Conservation (phyloP, 2,888 invertebrate genomes). For the Eupithecia subfuscata region DNA sequence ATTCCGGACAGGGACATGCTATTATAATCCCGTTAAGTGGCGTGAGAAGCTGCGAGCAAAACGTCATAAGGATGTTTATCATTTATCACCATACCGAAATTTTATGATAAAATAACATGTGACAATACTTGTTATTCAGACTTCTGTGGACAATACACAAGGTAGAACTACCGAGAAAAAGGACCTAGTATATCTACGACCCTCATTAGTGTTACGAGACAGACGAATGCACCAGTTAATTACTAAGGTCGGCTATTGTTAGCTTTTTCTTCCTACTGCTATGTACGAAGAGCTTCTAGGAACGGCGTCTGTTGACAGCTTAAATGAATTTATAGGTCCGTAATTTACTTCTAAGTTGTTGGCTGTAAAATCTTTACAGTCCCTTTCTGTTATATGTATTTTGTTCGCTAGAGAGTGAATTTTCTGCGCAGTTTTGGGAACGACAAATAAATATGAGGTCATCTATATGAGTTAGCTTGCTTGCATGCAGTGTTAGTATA, state of each 20-base stretch:
- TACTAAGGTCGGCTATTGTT: conserved; percentile 12
- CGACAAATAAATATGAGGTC: conserved; percentile 20
- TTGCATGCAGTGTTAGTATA: conserved; percentile 19
- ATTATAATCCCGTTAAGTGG: neutral
- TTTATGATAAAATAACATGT: conserved; percentile 22
- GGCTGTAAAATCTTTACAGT: conserved; percentile 24
- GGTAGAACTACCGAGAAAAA: conserved; percentile 5
- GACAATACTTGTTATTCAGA: too few relatives aligned
- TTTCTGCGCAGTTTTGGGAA: neutral
- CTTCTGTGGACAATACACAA: too few relatives aligned
- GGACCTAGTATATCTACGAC: neutral
- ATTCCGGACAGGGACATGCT: neutral
- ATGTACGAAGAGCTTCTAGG: conserved; percentile 3
- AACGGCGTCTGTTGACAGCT: conserved; percentile 15
- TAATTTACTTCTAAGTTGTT: conserved; percentile 21
- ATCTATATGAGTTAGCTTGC: conserved; percentile 11
- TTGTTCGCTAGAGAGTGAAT: conserved; percentile 13
- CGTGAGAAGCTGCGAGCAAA: neutral
- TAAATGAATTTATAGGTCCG: conserved; percentile 14
- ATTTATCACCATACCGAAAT: neutral
- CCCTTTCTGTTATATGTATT: conserved; percentile 9
- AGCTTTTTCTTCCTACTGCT: conserved; percentile 9
- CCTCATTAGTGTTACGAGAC: conserved; percentile 19
- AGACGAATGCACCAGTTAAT: conserved; percentile 20
- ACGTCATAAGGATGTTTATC: neutral